Evolutionary conservation across 2,888 invertebrate species (phyloP).

Genomic region (Apotomis capreana): DNA sequence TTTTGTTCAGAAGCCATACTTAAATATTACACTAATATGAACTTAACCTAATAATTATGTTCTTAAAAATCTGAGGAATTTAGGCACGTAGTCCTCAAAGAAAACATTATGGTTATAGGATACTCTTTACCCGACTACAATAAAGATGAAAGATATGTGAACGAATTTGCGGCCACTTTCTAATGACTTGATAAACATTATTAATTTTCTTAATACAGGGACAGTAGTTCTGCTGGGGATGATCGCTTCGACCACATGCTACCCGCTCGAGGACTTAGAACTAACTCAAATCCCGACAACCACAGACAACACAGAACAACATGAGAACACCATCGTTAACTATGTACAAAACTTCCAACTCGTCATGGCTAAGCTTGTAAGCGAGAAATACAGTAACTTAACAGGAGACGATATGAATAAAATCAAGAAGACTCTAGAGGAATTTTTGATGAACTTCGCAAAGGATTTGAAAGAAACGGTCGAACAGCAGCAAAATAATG

Average conservation of each 20-base stretch:
- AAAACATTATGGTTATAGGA: no score
- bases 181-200: not conserved
- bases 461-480: constrained; percentile 51
- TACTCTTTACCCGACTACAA: no score
- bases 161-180: no score
- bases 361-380: constrained; percentile 50
- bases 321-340: constrained; percentile 37
- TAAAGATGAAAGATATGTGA: no score
- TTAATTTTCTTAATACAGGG: constrained; percentile 17
- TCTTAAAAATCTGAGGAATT: no score
- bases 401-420: constrained; percentile 41
- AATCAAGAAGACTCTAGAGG: constrained; percentile 49
- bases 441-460: constrained; percentile 52
- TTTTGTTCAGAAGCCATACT: no score
- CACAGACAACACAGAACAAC: constrained; percentile 24
- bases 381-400: constrained; percentile 46
- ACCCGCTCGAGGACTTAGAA: constrained; percentile 19
- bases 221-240: not conserved
- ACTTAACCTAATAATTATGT: no score
- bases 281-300: not conserved
- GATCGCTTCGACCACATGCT: not conserved
- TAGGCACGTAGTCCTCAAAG: no score
- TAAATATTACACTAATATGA: no score
- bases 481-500: constrained; percentile 35
- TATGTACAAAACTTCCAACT: constrained; percentile 51